Base-by-base conservation (phyloP, 2,113 vertebrate species). In the Carassius auratus region DNA sequence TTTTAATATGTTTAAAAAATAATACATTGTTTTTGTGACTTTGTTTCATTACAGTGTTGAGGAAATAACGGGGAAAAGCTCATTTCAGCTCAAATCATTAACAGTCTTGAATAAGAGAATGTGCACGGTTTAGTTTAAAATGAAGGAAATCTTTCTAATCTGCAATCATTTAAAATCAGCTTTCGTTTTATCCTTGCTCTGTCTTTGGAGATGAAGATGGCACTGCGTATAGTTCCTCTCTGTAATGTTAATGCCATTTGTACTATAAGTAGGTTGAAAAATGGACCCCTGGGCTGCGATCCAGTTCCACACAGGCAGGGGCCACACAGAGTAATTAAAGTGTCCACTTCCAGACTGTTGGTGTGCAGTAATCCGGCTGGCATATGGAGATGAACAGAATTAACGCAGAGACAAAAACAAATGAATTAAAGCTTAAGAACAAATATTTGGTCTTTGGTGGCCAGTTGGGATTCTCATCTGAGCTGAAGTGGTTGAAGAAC, bases 361-460 rank as follows among this genome's bases (percentile, higher is more conserved):
- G 86, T 85, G 79, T 89, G 90, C 89, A 86, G 88, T 94, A 93
- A 92, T 93, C 92, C 90, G 76, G 82, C 79, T 84, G 84, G 86
- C 93, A 92, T 94, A 93, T 93, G 94, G 93, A 93, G 93, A 90
- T n/a, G 71, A 86, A 64, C 90, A 93, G 94, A 95, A 95, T 96
- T 95, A 96, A 90, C 82, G 76, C 87, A 83, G 86, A 87, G 89
- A 13, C 89, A 87, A 87, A 90, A 94, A 93, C 90, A 95, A 93
- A 50, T 50, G 48, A 13, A 91, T 94, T 91, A 90, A 92, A 90
- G 89, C 89, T 93, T 90, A 90, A 45, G 57, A 76, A 84, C 86
- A 57, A 85, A 30, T 81, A 81, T 90, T 88, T 86, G 69, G 88
- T 91, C 90, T 89, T 91, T 89, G 88, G 62, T 91, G 85, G 91